phyloP scores from a whole-genome alignment of 2,113 vertebrate species.

The Cyprinodon variegatus region DNA sequence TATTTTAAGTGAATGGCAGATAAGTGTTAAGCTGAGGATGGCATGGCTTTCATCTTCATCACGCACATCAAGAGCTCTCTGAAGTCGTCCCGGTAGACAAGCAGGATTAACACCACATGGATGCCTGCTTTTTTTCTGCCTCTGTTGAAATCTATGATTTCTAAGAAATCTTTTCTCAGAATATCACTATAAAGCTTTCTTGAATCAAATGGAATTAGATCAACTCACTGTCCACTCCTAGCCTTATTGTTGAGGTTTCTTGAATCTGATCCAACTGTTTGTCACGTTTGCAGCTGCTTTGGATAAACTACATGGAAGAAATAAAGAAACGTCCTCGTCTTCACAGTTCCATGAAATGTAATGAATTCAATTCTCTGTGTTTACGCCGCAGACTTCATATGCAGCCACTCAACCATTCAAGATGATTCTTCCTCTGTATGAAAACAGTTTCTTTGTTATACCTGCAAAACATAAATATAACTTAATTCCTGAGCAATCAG shows the following conservation, averaged over 20 bases:
- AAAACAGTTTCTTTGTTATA: conserved; percentile 6
- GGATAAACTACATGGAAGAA: not conserved
- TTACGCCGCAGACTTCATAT: conserved; percentile 19
- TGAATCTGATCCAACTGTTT: conserved; percentile 37
- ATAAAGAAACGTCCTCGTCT: not conserved
- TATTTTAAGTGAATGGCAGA: conserved; percentile 72
- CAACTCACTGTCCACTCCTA: not conserved
- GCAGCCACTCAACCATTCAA: conserved; percentile 11
- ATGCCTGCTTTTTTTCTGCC: not conserved
- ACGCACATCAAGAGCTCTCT: conserved; percentile 18
- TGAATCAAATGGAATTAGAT: not conserved
- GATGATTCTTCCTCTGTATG: not conserved
- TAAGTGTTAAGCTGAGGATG: conserved; percentile 27
- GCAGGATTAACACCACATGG: conserved; percentile 12
- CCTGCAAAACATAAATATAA: not conserved
- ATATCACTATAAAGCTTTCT: not conserved
- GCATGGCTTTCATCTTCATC: conserved; percentile 53
- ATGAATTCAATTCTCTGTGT: conserved; percentile 11
- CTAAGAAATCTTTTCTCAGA: not conserved
- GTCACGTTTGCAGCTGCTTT: conserved; percentile 3
- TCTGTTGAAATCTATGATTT: not conserved
- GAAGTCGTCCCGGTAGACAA: conserved; percentile 16
- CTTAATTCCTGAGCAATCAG: not conserved
- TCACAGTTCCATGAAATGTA: not conserved
- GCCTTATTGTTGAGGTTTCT: conserved; percentile 22